phyloP scores from a whole-genome alignment of 2,797 vertebrate genomes.

The Sebastes itinus region DNA sequence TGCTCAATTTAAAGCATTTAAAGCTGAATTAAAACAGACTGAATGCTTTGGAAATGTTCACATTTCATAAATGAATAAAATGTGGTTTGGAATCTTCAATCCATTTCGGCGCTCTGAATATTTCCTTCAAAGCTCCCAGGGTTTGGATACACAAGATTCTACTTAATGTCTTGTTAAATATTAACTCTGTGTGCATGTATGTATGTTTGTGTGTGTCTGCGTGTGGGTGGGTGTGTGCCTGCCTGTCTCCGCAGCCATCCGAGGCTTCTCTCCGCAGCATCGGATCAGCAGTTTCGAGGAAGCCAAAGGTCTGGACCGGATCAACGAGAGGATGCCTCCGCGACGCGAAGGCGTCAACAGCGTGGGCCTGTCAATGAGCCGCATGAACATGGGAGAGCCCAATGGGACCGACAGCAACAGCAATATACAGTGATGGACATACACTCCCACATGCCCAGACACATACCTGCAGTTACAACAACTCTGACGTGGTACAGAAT shows the following conservation, averaged over 20 bases:
- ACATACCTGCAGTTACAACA: slow-evolving; percentile 50
- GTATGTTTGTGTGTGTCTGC: background rate
- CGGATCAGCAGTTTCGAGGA: slow-evolving; percentile 88
- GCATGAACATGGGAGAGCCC: slow-evolving; percentile 86
- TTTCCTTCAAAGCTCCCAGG: slow-evolving; percentile 6
- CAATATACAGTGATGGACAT: slow-evolving; percentile 85
- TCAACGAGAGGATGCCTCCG: slow-evolving; percentile 88
- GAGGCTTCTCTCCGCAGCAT: slow-evolving; percentile 88
- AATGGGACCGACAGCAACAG: slow-evolving; percentile 88
- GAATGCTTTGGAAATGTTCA: background rate
- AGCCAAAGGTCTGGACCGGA: slow-evolving; percentile 87
- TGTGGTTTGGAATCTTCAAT: slow-evolving; percentile 4
- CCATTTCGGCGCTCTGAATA: background rate
- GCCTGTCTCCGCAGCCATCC: slow-evolving; percentile 77
- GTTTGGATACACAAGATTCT: slow-evolving; percentile 55
- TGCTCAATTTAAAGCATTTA: background rate
- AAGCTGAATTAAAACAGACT: background rate
- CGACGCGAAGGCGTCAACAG: slow-evolving; percentile 83
- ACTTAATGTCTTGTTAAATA: slow-evolving; percentile 11
- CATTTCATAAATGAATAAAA: slow-evolving; percentile 29
- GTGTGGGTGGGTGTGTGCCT: background rate
- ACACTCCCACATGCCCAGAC: slow-evolving; percentile 27
- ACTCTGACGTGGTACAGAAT: slow-evolving; percentile 54
- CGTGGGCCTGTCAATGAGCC: slow-evolving; percentile 84
- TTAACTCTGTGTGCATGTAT: slow-evolving; percentile 37